Percentiles rank a stretch among this genome's conserved stretches.
phyloP scores from a whole-genome alignment of 2,797 vertebrate species.

The Tenualosa ilisha region DNA sequence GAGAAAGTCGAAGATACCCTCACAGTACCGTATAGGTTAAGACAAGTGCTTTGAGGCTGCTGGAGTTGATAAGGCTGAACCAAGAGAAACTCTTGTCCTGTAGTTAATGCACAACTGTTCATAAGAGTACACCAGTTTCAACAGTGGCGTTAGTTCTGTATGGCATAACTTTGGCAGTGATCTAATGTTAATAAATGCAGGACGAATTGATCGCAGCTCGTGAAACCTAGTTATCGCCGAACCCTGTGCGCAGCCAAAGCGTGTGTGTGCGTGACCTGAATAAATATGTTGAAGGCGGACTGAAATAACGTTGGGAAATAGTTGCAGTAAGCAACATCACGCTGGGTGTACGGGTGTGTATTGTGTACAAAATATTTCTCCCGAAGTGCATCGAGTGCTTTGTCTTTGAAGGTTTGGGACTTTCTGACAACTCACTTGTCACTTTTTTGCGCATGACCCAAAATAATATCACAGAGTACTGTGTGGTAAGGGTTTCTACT shows the following conservation, averaged over 20 bases:
- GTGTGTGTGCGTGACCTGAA: background rate
- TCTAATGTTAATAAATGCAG: constrained; percentile 8
- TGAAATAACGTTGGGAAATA: background rate
- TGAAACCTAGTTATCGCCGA: background rate
- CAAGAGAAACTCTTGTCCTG: background rate
- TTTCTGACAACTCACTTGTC: background rate
- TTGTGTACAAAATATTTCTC: background rate
- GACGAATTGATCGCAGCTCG: background rate
- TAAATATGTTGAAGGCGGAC: background rate
- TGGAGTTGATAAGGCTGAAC: background rate
- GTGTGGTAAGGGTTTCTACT: background rate
- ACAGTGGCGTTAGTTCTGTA: background rate
- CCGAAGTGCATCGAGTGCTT: background rate
- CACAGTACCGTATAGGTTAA: background rate
- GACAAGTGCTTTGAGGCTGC: constrained; percentile 10
- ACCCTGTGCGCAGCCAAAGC: background rate
- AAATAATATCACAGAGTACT: background rate
- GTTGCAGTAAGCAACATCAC: background rate
- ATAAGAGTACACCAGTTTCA: background rate
- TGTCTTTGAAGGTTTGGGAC: background rate
- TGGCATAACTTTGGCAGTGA: background rate
- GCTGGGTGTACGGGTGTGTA: background rate
- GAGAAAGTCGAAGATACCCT: background rate
- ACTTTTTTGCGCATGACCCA: background rate
- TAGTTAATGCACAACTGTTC: background rate